Percentiles rank a stretch among this genome's conserved stretches.
Conservation (phyloP, 2,888 invertebrate genomes). For the Drosophila parthenogenetica region DNA sequence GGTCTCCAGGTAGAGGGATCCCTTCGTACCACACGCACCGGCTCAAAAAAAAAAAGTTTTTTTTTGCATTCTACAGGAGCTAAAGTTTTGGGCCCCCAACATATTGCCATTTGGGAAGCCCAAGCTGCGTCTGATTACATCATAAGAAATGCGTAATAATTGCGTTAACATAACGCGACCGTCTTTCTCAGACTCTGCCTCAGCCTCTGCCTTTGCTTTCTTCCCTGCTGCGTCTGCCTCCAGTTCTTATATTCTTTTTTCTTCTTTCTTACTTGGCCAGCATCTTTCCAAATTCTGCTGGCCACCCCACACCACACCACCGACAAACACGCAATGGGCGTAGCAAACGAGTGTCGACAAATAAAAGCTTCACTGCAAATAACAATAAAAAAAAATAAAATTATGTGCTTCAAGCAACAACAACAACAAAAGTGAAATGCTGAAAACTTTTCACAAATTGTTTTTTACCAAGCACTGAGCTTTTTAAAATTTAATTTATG, state of each 20-base stretch:
- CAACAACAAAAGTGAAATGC: conserved; percentile 27
- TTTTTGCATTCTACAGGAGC: conserved; percentile 25
- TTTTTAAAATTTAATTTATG: conserved; percentile 63
- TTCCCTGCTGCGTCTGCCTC: background rate
- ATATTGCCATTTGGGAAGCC: conserved; percentile 73
- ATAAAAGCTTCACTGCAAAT: conserved; percentile 39
- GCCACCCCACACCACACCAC: conserved; percentile 3
- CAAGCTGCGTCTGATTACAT: conserved; percentile 80
- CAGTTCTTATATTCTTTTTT: background rate
- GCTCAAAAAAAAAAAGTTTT: no score
- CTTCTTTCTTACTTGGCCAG: conserved; percentile 31
- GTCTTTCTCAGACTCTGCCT: background rate
- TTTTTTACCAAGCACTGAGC: conserved; percentile 43
- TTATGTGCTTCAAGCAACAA: conserved; percentile 10
- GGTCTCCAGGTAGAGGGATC: background rate
- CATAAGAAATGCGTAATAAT: conserved; percentile 82
- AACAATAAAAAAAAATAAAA: conserved; percentile 17
- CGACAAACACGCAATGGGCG: conserved; percentile 53
- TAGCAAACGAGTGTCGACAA: conserved; percentile 34
- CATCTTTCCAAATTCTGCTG: conserved; percentile 29
- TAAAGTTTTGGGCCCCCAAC: conserved; percentile 55
- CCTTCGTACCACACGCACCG: background rate
- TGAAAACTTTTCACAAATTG: conserved; percentile 65
- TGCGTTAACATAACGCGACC: conserved; percentile 74
- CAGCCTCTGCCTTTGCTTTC: background rate